Conservation (phyloP, 2,797 vertebrate species). For the Martes flavigula region DNA sequence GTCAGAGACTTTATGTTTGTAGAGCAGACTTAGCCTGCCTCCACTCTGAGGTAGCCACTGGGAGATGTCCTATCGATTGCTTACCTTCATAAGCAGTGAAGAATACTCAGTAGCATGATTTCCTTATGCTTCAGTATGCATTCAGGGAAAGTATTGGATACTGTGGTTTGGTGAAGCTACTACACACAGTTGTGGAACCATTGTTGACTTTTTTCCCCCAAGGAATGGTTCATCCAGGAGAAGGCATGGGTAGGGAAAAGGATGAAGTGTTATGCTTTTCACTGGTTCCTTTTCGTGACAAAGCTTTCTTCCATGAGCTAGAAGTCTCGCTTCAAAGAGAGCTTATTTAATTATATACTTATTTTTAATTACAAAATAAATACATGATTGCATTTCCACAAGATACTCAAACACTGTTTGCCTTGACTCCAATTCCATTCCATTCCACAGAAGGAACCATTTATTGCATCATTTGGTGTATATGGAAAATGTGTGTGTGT, state of each 20-base stretch:
- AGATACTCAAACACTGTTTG: neutral
- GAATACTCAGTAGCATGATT: neutral
- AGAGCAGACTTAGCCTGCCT: neutral
- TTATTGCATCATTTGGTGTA: neutral
- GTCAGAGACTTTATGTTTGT: neutral
- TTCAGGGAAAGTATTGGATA: neutral
- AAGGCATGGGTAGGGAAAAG: neutral
- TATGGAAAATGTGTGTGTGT: neutral
- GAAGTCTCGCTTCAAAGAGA: neutral
- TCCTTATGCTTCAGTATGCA: neutral
- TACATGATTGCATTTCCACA: neutral
- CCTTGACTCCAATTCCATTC: neutral
- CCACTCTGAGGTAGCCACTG: neutral
- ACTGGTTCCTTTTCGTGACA: neutral
- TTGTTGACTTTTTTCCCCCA: neutral
- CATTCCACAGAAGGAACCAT: neutral
- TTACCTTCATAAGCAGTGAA: neutral
- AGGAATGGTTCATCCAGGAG: neutral
- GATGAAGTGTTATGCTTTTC: neutral
- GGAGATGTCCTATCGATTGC: neutral
- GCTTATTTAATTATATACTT: slow-evolving; percentile 3
- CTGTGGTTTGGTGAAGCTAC: neutral
- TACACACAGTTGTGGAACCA: neutral
- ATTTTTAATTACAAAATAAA: slow-evolving; percentile 45
- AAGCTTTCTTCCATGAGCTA: neutral